Evolutionary conservation across 2,888 invertebrate genomes (phyloP).

Genomic region (Drosophila falleni): DNA sequence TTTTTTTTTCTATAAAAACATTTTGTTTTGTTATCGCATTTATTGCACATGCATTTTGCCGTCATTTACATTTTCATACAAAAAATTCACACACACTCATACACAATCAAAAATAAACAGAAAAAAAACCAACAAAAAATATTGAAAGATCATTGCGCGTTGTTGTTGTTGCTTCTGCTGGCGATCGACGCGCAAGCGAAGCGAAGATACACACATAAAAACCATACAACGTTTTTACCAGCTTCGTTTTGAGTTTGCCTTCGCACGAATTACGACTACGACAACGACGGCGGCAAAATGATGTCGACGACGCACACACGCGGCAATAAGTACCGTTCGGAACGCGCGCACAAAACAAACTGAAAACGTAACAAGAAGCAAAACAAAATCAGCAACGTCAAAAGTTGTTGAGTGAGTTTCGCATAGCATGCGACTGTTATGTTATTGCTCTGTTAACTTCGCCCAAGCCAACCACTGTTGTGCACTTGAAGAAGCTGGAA

Average conservation of each 20-base stretch:
- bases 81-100: constrained; percentile 20
- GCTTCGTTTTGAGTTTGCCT: constrained; percentile 53
- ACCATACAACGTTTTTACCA: constrained; percentile 58
- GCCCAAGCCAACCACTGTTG: constrained; percentile 18
- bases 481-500: constrained; percentile 2
- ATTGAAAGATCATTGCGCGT: constrained; percentile 61
- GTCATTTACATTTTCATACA: constrained; percentile 10
- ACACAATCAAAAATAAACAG: constrained; percentile 39
- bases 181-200: constrained; percentile 48
- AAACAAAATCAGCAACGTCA: constrained; percentile 39
- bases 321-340: constrained; percentile 52
- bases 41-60: constrained; percentile 31
- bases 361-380: constrained; percentile 41
- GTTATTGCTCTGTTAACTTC: constrained; percentile 34
- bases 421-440: constrained; percentile 47
- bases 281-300: constrained; percentile 21
- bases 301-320: constrained; percentile 37
- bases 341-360: constrained; percentile 70
- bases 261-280: constrained; percentile 41
- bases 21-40: constrained; percentile 33
- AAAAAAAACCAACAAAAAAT: constrained; percentile 69
- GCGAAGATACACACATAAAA: constrained; percentile 20
- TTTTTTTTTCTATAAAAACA: constrained; percentile 18
- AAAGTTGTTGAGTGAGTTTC: constrained; percentile 46
- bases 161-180: constrained; percentile 24